Base-by-base conservation (phyloP, 1,140 invertebrate species). In the Ceratosolen solmsi region DNA sequence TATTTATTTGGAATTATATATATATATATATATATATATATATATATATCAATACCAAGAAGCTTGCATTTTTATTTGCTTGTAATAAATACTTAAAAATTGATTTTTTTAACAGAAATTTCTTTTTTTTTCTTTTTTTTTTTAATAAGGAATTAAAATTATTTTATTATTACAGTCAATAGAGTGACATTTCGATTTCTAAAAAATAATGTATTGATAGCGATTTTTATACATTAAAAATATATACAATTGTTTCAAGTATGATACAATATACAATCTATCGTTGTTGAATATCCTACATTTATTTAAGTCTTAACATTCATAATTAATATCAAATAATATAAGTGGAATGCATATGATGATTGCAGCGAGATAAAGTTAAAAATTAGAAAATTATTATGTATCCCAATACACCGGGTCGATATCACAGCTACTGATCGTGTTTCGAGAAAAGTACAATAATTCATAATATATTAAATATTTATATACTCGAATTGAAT, bases 361-460 rank as follows among this genome's bases (percentile, higher is more conserved):
- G 56, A 15, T 75, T 81, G 30, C 58, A 81, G 58, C 72, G 27
- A 54, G 65, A 76, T 25, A 20, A 71, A 82, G 79, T 84, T 79
- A 84, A 84, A 56, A 73, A 56, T 63, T 46, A 83, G 41, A 20
- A 60, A n/a, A 81, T 65, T 78, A 36, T 77, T 81, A 82, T 17
- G 71, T 68, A 25, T 84, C 83, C 87, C 85, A 86, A 88, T 87
- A 89, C 84, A 89, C 88, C 86, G 77, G 86, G 87, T 87, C 85
- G 82, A 88, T 89, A 90, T 90, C 89, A 89, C 89, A 89, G 88
- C 88, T 89, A 89, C 86, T 87, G 84, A 82, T 87, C 81, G 27
- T 83, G 56, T 83, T 75, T 76, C 75, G 75, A 82, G 25, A 78
- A 76, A 76, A 81, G 38, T 73, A 81, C 41, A 77, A n/a, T 60